A percentile compares a stretch with the other conserved stretches of the same genome.
Evolutionary conservation across 2,888 invertebrate species (phyloP).

Genomic region (Dasypolia templi): DNA sequence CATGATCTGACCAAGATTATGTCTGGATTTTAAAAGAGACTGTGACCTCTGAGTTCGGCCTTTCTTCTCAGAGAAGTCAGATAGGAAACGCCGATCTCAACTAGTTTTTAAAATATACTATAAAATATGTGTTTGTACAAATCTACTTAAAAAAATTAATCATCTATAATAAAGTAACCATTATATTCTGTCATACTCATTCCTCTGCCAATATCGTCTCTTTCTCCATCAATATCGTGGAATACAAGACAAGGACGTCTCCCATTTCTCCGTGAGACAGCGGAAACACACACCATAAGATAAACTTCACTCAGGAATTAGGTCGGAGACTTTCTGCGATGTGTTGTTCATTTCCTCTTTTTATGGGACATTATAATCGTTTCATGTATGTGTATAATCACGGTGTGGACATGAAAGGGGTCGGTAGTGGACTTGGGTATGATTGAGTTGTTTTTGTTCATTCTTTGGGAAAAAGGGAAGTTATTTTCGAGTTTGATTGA

Average conservation of each 20-base stretch:
- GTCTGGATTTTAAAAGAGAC: too few relatives aligned
- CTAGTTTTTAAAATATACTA: too few relatives aligned
- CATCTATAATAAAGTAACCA: too few relatives aligned
- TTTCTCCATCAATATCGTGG: background rate
- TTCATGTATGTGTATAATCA: conserved; percentile 27
- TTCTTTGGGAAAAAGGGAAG: background rate
- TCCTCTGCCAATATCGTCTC: background rate
- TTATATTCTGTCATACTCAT: too few relatives aligned
- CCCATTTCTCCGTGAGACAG: conserved; percentile 28
- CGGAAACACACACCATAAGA: conserved; percentile 59
- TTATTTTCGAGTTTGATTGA: background rate
- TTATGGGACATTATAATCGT: conserved; percentile 55
- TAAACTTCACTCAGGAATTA: conserved; percentile 67
- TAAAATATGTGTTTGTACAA: too few relatives aligned
- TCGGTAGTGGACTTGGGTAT: background rate
- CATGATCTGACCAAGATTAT: too few relatives aligned
- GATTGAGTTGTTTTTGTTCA: too few relatives aligned
- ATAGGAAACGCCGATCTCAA: too few relatives aligned
- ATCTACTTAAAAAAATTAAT: too few relatives aligned
- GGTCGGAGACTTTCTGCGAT: conserved; percentile 67
- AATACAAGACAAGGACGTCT: background rate
- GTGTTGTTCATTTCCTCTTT: conserved; percentile 55
- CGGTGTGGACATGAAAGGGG: conserved; percentile 17
- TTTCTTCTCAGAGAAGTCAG: too few relatives aligned
- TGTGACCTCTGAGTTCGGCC: too few relatives aligned